These are phyloP conservation scores for Aplochiton taeniatus DNA, from an alignment of 2,797 vertebrate species.

Conservation along the genomic window DNA sequence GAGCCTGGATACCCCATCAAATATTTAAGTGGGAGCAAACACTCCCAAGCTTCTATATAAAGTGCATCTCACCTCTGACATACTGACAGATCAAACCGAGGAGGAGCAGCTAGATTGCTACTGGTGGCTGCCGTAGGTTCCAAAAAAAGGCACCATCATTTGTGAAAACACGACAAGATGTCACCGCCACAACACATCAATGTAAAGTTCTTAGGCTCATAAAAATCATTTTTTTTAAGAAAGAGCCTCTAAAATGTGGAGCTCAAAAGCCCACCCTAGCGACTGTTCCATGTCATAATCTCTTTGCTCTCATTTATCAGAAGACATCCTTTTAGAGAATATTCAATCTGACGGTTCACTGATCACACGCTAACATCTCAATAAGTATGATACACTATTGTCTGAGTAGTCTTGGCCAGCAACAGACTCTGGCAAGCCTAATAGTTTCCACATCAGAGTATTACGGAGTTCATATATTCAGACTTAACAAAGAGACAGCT, in stretches of 20 bases:
- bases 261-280: conserved; percentile 33
- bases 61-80: conserved; percentile 34
- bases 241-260: conserved; percentile 29
- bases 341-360: neutral
- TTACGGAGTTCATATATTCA: conserved; percentile 16
- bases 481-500: conserved; percentile 15
- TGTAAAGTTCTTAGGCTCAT: too few relatives aligned
- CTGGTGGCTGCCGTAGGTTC: neutral
- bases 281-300: conserved; percentile 7
- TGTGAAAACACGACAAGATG: conserved; percentile 42
- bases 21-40: conserved; percentile 4
- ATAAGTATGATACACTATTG: conserved; percentile 6
- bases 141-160: conserved; percentile 15
- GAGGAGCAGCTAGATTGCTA: conserved; percentile 30
- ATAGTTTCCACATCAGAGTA: conserved; percentile 60
- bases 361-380: neutral
- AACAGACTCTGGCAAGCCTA: conserved; percentile 40
- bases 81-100: conserved; percentile 25
- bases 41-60: conserved; percentile 16
- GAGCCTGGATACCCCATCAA: conserved; percentile 1
- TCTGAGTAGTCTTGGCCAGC: conserved; percentile 30
- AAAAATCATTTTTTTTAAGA: conserved; percentile 14
- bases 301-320: neutral
- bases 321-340: neutral
- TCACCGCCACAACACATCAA: conserved; percentile 37